Evolutionary conservation across 2,113 vertebrate species (phyloP), one percentile per base, ranked within the genome.

Genomic region (Panurus biarmicus): DNA sequence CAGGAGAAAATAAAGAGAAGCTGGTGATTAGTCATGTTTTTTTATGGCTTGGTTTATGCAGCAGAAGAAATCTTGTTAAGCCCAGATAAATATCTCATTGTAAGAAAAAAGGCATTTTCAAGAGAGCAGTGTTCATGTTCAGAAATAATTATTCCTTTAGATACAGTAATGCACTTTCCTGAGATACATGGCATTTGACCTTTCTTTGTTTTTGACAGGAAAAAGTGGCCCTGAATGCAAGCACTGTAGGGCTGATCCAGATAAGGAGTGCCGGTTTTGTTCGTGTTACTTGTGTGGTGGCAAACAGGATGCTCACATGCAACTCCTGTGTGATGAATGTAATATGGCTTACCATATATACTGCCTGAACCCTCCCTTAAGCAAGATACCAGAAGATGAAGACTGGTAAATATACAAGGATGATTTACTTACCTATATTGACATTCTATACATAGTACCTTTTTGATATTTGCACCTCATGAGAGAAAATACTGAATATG

Each of bases 311-410:
- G 99, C 99, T 87, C 99, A 98, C 96, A 99, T 99, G 99, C 99
- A 99, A 92, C 98, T 99, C 95, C 97, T 99, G 13, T 99, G 99
- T 96, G 99, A 99, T 87, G 99, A 99, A 97, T 99, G 99, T 97
- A 99, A 99, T 97, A 99, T 99, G 99, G 99, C 99, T 58, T 99
- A 99, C 97, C 99, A 99, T 96, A 99, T 99, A 96, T 99, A 99
- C 98, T 99, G 99, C 96, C 98, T 99, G 97, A 99, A 98, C 96
- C 99, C 99, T 38, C 99, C 99, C 14, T 98, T 99, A 96, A 97
- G 98, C 96, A 98, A 98, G 97, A 98, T 99, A 97, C 99, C 99
- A 38, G 99, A 99, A 93, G 99, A 99, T 89, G 99, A 99, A 92
- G 99, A 99, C 97, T 99, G 99, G 99, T 99, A 98, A 98, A 98